These are phyloP conservation scores for Allobates femoralis DNA, from an alignment of 2,797 vertebrate species.

Conservation along the genomic window DNA sequence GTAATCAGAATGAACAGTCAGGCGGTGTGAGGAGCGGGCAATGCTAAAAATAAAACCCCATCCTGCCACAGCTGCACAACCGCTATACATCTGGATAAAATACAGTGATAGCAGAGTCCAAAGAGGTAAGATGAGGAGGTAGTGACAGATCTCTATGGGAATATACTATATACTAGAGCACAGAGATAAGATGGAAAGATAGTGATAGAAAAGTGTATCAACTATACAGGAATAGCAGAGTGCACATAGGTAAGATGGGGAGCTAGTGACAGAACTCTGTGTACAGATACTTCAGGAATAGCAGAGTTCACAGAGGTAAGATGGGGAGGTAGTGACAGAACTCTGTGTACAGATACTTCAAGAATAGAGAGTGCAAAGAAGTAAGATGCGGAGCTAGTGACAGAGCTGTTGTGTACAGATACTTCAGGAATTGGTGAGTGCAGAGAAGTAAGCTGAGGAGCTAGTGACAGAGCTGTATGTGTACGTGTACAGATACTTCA, in stretches of 20 bases:
- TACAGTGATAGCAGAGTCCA: not conserved
- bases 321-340: not conserved
- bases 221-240: not conserved
- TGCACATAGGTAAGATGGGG: not conserved
- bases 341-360: too few relatives aligned
- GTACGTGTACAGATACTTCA: not conserved
- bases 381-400: not conserved
- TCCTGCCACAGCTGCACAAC: not conserved
- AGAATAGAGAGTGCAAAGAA: not conserved
- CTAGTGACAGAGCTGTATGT: not conserved
- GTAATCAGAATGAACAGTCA: conserved; percentile 45
- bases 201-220: not conserved
- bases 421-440: not conserved
- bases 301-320: not conserved
- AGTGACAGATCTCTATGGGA: not conserved
- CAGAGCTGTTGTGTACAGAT: not conserved
- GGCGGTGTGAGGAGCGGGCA: conserved; percentile 25
- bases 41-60: conserved; percentile 27
- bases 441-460: not conserved
- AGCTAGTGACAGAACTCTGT: not conserved
- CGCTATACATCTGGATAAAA: not conserved
- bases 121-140: not conserved
- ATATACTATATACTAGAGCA: not conserved
- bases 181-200: not conserved
- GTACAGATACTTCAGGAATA: not conserved